A percentile compares a stretch with the other conserved stretches of the same genome.
phyloP scores from a whole-genome alignment of 1,140 invertebrate genomes.

The Aphis craccivora region DNA sequence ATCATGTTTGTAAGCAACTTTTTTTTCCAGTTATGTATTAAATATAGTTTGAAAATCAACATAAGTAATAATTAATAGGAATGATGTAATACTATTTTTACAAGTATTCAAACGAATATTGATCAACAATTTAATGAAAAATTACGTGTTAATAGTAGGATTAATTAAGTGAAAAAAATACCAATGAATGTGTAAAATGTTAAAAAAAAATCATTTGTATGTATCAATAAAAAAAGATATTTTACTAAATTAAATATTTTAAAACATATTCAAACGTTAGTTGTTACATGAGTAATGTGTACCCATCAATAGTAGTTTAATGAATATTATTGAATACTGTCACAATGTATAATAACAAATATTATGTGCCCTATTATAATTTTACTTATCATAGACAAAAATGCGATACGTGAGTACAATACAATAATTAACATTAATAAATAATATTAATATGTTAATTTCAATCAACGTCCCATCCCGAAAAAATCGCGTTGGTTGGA shows the following conservation, averaged over 20 bases:
- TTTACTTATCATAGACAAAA: background rate
- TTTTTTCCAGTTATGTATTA: background rate
- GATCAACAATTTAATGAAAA: background rate
- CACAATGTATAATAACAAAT: background rate
- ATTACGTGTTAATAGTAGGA: background rate
- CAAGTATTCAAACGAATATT: background rate
- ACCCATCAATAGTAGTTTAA: background rate
- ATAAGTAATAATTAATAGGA: background rate
- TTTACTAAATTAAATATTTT: background rate
- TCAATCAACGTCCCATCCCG: background rate
- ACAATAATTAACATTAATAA: background rate
- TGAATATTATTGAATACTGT: background rate
- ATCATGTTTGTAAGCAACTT: background rate
- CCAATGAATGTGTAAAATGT: background rate
- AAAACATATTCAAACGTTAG: background rate
- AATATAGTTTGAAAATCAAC: no score
- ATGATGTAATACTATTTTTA: background rate
- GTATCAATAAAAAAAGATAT: background rate
- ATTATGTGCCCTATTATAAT: background rate
- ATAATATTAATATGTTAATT: background rate
- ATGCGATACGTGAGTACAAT: background rate
- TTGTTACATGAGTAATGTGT: background rate
- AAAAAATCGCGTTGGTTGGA: background rate
- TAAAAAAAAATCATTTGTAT: background rate
- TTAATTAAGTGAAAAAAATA: background rate